Evolutionary conservation across 2,113 vertebrate genomes (phyloP).

Genomic region (Xyliphius kryptos): DNA sequence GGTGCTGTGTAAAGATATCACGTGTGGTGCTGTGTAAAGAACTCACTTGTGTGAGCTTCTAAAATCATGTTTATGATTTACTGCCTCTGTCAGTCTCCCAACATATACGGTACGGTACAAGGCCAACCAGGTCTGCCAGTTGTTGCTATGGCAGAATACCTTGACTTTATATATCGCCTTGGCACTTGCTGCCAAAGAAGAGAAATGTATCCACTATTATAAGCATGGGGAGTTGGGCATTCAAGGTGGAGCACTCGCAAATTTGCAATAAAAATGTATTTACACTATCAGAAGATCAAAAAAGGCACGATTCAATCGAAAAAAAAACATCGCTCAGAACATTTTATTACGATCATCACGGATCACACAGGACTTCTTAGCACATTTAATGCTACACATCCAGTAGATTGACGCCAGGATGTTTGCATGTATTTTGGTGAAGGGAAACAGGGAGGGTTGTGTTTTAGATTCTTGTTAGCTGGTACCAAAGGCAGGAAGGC

Average conservation of each 20-base stretch:
- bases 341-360: slow-evolving; percentile 54
- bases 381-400: slow-evolving; percentile 36
- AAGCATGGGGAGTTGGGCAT: background rate
- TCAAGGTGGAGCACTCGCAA: background rate
- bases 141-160: slow-evolving; percentile 30
- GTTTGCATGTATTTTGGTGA: slow-evolving; percentile 29
- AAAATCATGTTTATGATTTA: slow-evolving; percentile 33
- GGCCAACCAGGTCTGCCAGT: slow-evolving; percentile 10
- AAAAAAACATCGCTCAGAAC: slow-evolving; percentile 63
- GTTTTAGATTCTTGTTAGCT: slow-evolving; percentile 66
- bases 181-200: background rate
- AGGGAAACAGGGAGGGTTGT: too few relatives aligned
- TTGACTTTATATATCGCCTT: slow-evolving; percentile 22
- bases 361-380: slow-evolving; percentile 29
- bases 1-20: too few relatives aligned
- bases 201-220: slow-evolving; percentile 1
- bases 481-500: slow-evolving; percentile 71
- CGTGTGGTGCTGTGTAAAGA: background rate
- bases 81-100: slow-evolving; percentile 3
- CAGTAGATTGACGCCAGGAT: slow-evolving; percentile 31
- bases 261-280: background rate
- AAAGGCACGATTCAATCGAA: slow-evolving; percentile 11
- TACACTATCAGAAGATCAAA: background rate
- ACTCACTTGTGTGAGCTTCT: slow-evolving; percentile 19
- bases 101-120: slow-evolving; percentile 19